phyloP scores from a whole-genome alignment of 53 echinoderm and acorn worm genomes.

The Holothuria scabra region DNA sequence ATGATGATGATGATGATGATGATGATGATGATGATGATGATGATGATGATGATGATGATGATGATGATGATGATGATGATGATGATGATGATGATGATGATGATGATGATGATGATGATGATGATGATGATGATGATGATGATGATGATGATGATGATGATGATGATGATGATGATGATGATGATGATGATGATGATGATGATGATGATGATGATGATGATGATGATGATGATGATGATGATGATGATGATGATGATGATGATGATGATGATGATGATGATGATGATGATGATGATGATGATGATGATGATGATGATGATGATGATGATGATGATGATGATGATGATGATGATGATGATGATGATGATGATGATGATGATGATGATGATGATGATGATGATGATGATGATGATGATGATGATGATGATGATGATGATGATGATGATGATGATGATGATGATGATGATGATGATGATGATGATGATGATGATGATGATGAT shows the following conservation, averaged over 20 bases:
- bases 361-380: background rate
- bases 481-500: background rate
- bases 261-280: conserved; percentile 11
- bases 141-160: conserved; percentile 11
- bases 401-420: background rate
- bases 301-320: conserved; percentile 7
- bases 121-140: conserved; percentile 11
- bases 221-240: conserved; percentile 11
- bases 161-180: conserved; percentile 11
- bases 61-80: background rate
- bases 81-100: conserved; percentile 2
- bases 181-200: conserved; percentile 11
- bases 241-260: conserved; percentile 4
- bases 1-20: background rate
- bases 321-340: conserved; percentile 1
- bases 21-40: background rate
- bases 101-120: conserved; percentile 11
- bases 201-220: conserved; percentile 11
- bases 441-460: conserved; percentile 1
- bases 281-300: conserved; percentile 11
- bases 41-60: conserved; percentile 2
- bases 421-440: conserved; percentile 2
- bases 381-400: background rate
- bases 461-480: background rate
- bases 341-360: conserved; percentile 4